These are phyloP conservation scores for Pituophis catenifer DNA, from an alignment of 2,113 vertebrate species.

Conservation along the genomic window DNA sequence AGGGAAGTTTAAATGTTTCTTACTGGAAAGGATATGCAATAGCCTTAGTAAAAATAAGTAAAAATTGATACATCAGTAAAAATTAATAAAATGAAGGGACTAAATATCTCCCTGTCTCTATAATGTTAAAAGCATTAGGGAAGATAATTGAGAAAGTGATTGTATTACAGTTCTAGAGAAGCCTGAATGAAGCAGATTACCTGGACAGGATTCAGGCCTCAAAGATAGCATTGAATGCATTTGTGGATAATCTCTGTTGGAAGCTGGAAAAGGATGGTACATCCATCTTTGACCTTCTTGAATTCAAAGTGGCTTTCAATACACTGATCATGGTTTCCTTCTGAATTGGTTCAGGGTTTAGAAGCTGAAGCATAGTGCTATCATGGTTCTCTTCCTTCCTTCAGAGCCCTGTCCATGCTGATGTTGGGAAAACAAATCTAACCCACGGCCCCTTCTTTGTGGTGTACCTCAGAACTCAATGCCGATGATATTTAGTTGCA, in stretches of 20 bases:
- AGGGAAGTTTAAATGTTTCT: background rate
- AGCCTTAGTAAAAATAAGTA: background rate
- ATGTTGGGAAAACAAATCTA: background rate
- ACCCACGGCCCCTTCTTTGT: background rate
- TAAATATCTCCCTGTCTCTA: background rate
- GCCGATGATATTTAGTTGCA: background rate
- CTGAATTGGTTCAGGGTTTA: background rate
- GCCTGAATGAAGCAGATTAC: background rate
- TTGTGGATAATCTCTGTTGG: background rate
- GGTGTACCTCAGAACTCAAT: background rate
- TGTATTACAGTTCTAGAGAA: background rate
- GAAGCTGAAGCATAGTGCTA: background rate
- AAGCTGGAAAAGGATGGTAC: background rate
- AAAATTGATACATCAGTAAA: too few species aligned
- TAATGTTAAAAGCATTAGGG: background rate
- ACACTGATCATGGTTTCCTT: background rate
- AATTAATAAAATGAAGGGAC: background rate
- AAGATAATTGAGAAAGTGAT: background rate
- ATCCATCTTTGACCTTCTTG: background rate
- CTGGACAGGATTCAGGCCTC: background rate
- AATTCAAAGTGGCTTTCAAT: background rate
- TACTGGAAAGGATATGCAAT: background rate
- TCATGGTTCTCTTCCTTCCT: background rate
- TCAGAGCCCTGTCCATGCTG: background rate
- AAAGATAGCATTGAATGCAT: background rate